Conservation (phyloP, 2,888 invertebrate species). For the Drosophila kambysellisi region DNA sequence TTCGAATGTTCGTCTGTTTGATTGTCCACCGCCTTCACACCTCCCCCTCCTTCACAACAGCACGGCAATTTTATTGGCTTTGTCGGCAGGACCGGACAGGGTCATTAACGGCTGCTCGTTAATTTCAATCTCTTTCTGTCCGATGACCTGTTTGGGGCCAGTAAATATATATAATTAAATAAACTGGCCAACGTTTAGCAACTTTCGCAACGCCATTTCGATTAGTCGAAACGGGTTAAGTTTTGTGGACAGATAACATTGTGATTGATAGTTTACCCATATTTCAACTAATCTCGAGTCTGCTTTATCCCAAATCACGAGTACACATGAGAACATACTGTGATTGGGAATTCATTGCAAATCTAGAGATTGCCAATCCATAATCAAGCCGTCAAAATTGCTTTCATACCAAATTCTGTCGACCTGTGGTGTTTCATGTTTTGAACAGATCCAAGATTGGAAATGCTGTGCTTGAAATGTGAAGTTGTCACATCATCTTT, state of each 20-base stretch:
- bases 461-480: not conserved
- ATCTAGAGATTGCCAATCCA: not conserved
- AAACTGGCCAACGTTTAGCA: constrained; percentile 54
- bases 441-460: not conserved
- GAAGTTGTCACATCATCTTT: not conserved
- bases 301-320: constrained; percentile 1
- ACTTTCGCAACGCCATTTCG: constrained; percentile 33
- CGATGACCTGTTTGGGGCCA: constrained; percentile 40
- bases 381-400: not conserved
- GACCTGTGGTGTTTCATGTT: not conserved
- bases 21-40: constrained; percentile 1
- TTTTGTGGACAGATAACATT: constrained; percentile 11
- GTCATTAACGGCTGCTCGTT: constrained; percentile 74
- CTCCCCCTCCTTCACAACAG: constrained; percentile 1
- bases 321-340: not conserved
- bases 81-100: constrained; percentile 31
- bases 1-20: not conserved
- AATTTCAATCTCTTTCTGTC: constrained; percentile 62
- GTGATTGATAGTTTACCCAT: constrained; percentile 13
- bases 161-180: constrained; percentile 55
- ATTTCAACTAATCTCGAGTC: not conserved
- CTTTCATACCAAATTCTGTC: not conserved
- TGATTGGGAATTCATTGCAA: not conserved
- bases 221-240: constrained; percentile 52
- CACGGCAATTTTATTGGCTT: constrained; percentile 50